phyloP scores from a whole-genome alignment of 2,797 vertebrate genomes.

The Sebastes melanostomus region DNA sequence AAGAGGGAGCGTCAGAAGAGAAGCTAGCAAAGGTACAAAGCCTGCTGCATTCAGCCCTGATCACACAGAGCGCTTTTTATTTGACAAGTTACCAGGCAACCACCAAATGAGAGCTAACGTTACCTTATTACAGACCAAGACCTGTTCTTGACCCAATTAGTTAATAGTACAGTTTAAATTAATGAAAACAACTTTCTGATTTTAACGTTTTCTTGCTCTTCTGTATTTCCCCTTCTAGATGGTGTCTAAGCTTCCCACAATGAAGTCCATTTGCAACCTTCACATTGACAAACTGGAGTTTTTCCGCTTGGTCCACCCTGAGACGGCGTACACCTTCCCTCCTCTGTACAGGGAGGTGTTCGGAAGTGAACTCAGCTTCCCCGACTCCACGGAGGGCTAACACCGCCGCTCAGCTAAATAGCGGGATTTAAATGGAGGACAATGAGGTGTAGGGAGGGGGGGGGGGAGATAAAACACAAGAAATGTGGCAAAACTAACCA shows the following conservation, averaged over 20 bases:
- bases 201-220: neutral
- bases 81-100: no score
- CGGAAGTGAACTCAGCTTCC: constrained; percentile 89
- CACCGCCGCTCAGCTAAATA: constrained; percentile 1
- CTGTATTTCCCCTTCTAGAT: constrained; percentile 78
- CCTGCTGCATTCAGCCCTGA: neutral
- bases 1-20: constrained; percentile 84
- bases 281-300: constrained; percentile 94
- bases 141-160: no score
- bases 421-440: constrained; percentile 42
- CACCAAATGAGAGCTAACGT: no score
- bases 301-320: constrained; percentile 90
- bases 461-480: constrained; percentile 35
- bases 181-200: neutral
- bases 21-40: constrained; percentile 88
- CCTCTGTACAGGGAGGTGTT: constrained; percentile 93
- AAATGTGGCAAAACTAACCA: constrained; percentile 74
- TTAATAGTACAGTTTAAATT: no score
- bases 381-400: constrained; percentile 88
- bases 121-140: no score
- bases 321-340: constrained; percentile 88
- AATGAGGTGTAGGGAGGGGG: constrained; percentile 51
- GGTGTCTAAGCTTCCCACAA: constrained; percentile 89
- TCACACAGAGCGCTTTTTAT: no score
- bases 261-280: constrained; percentile 94